These are phyloP conservation scores for Drosophila saltans DNA, from an alignment of 1,140 invertebrate genomes.

Conservation along the genomic window DNA sequence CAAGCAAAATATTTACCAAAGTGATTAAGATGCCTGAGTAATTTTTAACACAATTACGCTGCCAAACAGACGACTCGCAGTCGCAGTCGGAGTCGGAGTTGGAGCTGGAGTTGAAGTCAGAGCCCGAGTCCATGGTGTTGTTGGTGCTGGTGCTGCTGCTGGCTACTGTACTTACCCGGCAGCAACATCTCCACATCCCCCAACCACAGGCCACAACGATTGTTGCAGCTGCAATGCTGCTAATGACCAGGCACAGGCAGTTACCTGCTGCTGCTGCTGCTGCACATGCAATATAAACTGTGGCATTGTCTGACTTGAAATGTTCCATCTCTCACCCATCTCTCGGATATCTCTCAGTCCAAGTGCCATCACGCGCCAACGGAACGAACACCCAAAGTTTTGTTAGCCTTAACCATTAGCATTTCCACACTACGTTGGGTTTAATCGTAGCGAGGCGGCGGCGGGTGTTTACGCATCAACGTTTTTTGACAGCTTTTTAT, in stretches of 20 bases:
- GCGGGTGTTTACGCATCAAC: conserved; percentile 75
- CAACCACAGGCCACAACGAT: conserved; percentile 45
- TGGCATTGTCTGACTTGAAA: conserved; percentile 69
- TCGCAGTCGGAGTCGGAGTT: conserved; percentile 43
- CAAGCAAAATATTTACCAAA: conserved; percentile 81
- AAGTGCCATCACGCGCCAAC: conserved; percentile 36
- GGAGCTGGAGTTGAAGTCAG: conserved; percentile 41
- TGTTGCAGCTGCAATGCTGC: conserved; percentile 74
- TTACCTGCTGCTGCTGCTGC: conserved; percentile 29
- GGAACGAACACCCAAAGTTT: conserved; percentile 63
- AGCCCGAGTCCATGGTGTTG: not conserved
- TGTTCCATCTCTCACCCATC: conserved; percentile 23
- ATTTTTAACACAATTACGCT: conserved; percentile 82
- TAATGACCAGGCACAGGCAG: conserved; percentile 70
- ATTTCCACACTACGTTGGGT: conserved; percentile 71
- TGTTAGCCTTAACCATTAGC: conserved; percentile 73
- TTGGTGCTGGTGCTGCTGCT: conserved; percentile 18
- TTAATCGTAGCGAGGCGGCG: conserved; percentile 71
- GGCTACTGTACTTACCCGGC: conserved; percentile 77
- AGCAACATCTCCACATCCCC: conserved; percentile 31
- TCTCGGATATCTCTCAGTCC: conserved; percentile 17
- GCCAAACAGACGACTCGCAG: conserved; percentile 73
- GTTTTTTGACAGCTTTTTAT: conserved; percentile 72
- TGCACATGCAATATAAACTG: conserved; percentile 72
- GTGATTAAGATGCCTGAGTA: conserved; percentile 82